phyloP scores from a whole-genome alignment of 1,140 invertebrate species.

The Streblospio benedicti region DNA sequence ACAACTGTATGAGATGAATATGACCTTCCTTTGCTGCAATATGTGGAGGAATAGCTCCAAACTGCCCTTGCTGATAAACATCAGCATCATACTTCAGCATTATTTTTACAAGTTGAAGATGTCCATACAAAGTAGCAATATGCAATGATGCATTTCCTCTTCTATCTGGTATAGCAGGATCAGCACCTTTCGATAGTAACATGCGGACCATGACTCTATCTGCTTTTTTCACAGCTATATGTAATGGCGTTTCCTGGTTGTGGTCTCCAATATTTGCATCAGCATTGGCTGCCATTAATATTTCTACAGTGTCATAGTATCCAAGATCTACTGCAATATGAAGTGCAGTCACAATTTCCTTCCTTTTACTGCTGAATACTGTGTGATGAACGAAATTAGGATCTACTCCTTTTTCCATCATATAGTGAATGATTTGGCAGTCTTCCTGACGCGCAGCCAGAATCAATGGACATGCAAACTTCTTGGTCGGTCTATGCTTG shows the following conservation, averaged over 20 bases:
- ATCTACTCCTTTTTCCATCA: constrained; percentile 16
- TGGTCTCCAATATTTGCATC: constrained; percentile 15
- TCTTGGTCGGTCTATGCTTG: constrained; percentile 17
- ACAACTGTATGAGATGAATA: constrained; percentile 15
- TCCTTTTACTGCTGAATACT: constrained; percentile 8
- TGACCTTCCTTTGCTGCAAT: constrained; percentile 20
- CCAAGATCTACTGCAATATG: constrained; percentile 17
- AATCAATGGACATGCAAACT: constrained; percentile 17
- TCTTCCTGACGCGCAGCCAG: constrained; percentile 16
- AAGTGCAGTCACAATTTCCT: constrained; percentile 13
- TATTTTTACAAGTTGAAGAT: constrained; percentile 13
- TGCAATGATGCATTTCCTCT: constrained; percentile 14
- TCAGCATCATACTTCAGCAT: constrained; percentile 18
- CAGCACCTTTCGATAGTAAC: constrained; percentile 16
- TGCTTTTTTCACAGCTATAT: constrained; percentile 16
- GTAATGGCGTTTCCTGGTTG: constrained; percentile 16
- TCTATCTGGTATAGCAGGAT: constrained; percentile 10
- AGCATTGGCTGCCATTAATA: constrained; percentile 11
- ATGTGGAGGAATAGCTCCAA: constrained; percentile 12
- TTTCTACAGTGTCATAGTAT: constrained; percentile 13
- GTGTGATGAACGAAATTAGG: constrained; percentile 19
- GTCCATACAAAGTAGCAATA: constrained; percentile 15
- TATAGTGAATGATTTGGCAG: constrained; percentile 16
- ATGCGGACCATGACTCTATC: constrained; percentile 14
- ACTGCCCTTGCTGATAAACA: constrained; percentile 14